These are phyloP conservation scores for Anthoscopus minutus DNA, from an alignment of 2,113 vertebrate genomes.

Conservation along the genomic window DNA sequence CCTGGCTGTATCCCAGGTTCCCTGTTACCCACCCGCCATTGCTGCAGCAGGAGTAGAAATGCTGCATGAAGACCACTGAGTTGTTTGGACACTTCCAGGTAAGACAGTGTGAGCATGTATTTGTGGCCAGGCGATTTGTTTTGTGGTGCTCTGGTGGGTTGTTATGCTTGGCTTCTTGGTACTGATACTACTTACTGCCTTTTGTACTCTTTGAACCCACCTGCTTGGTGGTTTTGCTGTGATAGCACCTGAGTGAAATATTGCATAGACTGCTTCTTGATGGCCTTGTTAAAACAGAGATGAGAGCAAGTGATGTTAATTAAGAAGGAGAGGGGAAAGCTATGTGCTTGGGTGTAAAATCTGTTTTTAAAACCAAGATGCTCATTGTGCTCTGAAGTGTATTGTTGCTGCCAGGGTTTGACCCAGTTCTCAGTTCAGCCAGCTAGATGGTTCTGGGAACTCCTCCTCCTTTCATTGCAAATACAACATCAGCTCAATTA, in stretches of 20 bases:
- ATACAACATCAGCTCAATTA: neutral
- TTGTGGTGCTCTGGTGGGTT: neutral
- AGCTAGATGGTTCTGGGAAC: neutral
- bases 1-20: neutral
- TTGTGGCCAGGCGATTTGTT: neutral
- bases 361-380: neutral
- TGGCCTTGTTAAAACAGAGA: neutral
- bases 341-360: neutral
- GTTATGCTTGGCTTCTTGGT: neutral
- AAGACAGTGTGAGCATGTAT: accelerated
- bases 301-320: neutral
- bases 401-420: neutral
- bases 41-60: neutral
- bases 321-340: neutral
- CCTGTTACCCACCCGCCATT: neutral
- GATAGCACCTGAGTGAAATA: neutral
- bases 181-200: neutral
- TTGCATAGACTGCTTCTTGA: neutral
- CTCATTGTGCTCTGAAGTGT: neutral
- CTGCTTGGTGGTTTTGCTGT: neutral
- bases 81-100: neutral
- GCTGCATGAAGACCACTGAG: accelerated
- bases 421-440: neutral
- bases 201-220: neutral
- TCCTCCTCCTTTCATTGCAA: neutral